Evolutionary conservation across 1,140 invertebrate species (phyloP).

Genomic region (Anastatus disparis): DNA sequence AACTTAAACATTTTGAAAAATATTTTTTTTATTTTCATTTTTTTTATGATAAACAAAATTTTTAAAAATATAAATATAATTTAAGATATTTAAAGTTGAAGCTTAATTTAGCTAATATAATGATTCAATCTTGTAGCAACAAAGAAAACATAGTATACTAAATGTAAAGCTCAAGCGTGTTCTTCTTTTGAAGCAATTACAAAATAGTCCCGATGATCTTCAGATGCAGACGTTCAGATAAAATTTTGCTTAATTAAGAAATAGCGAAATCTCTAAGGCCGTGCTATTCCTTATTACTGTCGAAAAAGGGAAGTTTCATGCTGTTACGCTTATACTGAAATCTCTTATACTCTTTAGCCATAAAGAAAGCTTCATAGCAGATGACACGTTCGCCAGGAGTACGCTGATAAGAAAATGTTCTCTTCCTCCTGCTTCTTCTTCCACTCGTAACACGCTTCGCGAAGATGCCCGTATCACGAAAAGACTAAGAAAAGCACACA

Average conservation of each 20-base stretch:
- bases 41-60: no score
- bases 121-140: neutral
- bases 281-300: neutral
- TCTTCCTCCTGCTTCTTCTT: neutral
- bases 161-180: neutral
- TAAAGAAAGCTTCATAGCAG: conserved; percentile 28
- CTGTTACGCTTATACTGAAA: neutral
- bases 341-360: neutral
- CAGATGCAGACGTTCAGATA: conserved; percentile 34
- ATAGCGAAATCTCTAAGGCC: neutral
- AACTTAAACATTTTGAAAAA: no score
- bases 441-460: conserved; percentile 16
- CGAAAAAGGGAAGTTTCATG: conserved; percentile 15
- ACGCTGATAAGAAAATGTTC: conserved; percentile 37
- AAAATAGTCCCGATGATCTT: conserved; percentile 14
- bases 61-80: no score
- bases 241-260: conserved; percentile 36
- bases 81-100: neutral
- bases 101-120: neutral
- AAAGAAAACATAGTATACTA: neutral
- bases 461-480: conserved; percentile 39
- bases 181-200: conserved; percentile 17
- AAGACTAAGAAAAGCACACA: neutral
- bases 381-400: conserved; percentile 43
- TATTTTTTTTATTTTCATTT: no score